These are phyloP conservation scores for Geothlypis trichas DNA, from an alignment of 2,113 vertebrate genomes.

Conservation along the genomic window DNA sequence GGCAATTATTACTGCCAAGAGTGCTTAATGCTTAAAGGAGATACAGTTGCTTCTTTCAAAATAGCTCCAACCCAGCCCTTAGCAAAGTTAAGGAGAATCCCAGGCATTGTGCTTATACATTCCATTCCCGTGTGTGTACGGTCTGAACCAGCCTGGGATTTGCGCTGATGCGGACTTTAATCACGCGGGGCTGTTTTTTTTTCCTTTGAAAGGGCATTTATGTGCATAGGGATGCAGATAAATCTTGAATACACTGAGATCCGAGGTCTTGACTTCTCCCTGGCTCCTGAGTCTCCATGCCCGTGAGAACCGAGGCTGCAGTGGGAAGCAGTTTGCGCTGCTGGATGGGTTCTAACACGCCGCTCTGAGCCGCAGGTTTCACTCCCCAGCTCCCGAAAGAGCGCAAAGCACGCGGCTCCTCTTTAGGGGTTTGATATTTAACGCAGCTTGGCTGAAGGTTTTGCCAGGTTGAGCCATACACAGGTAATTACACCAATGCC, in stretches of 20 bases:
- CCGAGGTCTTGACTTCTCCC: neutral
- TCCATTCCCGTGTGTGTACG: constrained; percentile 1
- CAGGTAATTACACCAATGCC: neutral
- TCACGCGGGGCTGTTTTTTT: neutral
- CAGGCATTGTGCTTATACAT: neutral
- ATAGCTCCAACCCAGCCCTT: neutral
- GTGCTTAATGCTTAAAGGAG: constrained; percentile 4
- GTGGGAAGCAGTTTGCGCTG: neutral
- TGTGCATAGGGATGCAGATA: neutral
- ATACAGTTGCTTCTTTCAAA: constrained; percentile 13
- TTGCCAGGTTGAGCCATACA: neutral
- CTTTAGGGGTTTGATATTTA: neutral
- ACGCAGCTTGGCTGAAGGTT: neutral
- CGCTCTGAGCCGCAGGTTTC: neutral
- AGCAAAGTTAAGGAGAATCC: constrained; percentile 5
- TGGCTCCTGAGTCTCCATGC: neutral
- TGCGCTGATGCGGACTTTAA: neutral
- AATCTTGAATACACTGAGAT: neutral
- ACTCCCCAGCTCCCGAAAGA: neutral
- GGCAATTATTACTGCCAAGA: constrained; percentile 31
- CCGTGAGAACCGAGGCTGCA: neutral
- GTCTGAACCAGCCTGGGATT: neutral
- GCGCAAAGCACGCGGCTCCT: neutral
- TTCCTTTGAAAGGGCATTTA: neutral
- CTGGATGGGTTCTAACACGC: constrained; percentile 45